Conservation (phyloP, 1,140 invertebrate genomes). For the Ganaspis sp. region DNA sequence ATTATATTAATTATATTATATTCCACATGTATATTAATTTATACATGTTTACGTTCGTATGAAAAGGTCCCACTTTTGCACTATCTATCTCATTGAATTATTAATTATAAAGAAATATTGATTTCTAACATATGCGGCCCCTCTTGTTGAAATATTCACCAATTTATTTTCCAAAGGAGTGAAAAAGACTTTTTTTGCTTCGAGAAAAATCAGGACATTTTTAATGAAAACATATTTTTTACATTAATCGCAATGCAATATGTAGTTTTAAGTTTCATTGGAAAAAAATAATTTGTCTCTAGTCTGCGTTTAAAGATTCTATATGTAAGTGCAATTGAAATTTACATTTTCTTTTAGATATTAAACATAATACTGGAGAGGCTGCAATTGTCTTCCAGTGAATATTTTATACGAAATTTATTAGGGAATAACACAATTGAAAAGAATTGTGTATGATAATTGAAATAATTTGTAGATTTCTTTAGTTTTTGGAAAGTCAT, state of each 20-base stretch:
- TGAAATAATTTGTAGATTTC: background rate
- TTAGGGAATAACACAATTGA: background rate
- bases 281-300: background rate
- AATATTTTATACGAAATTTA: background rate
- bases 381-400: background rate
- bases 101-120: too few relatives aligned
- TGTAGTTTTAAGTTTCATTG: background rate
- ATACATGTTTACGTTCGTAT: too few relatives aligned
- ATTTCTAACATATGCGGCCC: too few relatives aligned
- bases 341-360: conserved; percentile 37
- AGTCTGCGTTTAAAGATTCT: background rate
- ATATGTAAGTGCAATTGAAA: conserved; percentile 29
- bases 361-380: background rate
- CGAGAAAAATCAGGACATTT: too few relatives aligned
- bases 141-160: too few relatives aligned
- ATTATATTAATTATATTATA: conserved; percentile 34
- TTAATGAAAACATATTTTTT: too few relatives aligned
- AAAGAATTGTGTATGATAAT: too few relatives aligned
- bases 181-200: too few relatives aligned
- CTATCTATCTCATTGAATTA: too few relatives aligned
- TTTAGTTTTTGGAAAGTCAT: background rate
- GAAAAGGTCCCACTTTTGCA: too few relatives aligned
- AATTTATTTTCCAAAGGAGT: too few relatives aligned
- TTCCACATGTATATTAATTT: background rate
- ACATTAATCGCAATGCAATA: too few relatives aligned